Conservation (phyloP, 1,140 invertebrate genomes). For the Drosophila orena region DNA sequence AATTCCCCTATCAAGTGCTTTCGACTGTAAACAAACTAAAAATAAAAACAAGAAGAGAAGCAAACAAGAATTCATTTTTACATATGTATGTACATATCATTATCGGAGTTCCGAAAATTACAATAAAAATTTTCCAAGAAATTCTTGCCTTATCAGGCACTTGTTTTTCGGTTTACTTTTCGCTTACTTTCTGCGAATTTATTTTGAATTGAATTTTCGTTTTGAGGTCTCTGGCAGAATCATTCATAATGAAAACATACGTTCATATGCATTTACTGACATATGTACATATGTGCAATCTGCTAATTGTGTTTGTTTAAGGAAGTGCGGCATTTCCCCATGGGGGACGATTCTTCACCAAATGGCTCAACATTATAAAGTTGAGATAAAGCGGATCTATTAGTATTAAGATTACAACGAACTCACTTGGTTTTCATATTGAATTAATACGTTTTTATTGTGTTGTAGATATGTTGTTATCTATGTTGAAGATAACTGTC, state of each 20-base stretch:
- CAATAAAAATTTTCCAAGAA: conserved; percentile 38
- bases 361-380: conserved; percentile 8
- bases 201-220: conserved; percentile 18
- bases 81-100: conserved; percentile 5
- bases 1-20: not conserved
- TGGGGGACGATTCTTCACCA: conserved; percentile 7
- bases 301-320: conserved; percentile 1
- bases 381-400: conserved; percentile 10
- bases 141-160: conserved; percentile 23
- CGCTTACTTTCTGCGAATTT: conserved; percentile 11
- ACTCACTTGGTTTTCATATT: not conserved
- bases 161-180: conserved; percentile 2
- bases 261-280: too few relatives aligned
- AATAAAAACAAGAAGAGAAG: conserved; percentile 6
- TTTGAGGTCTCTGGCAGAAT: conserved; percentile 1
- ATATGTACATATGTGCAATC: conserved; percentile 3
- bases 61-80: conserved; percentile 30
- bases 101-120: conserved; percentile 35
- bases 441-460: not conserved
- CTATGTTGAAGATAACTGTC: too few relatives aligned
- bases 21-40: conserved; percentile 21
- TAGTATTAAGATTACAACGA: not conserved
- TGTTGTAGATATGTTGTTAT: too few relatives aligned
- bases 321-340: conserved; percentile 24
- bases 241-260: conserved; percentile 2